Base-by-base conservation (phyloP, 2,888 invertebrate genomes). In the Ochlodes sylvanus region DNA sequence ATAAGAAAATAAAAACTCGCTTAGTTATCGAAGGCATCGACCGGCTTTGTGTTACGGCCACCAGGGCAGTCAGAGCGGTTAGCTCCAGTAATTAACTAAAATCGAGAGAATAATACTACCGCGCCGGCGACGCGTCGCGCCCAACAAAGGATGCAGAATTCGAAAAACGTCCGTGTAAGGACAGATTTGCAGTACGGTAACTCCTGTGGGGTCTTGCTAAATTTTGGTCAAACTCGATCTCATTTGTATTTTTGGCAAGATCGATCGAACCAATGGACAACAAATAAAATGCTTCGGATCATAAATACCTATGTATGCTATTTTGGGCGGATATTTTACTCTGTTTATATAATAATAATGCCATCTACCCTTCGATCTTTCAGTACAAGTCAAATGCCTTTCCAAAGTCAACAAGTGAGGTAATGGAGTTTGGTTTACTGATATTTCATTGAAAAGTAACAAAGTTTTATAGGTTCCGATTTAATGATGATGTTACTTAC, bases 1-100 rank as follows among this genome's bases (percentile, higher is more conserved):
- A 92, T 91, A 92, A 90, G 90, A 92, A 87, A 88, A 92, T 88
- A 86, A 90, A 90, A 89, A 88, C 86, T 82, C 79, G 86, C 83
- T 87, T 89, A 90, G 90, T 91, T 93, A 93, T 93, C 92, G 90
- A 86, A 86, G 90, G 85, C 90, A 93, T 93, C 92, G 92, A 89
- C 87, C 90, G 88, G 88, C 90, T 89, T 90, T 92, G 90, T 90
- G 87, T 85, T 81, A 85, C 82, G 92, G 87, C 92, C 91, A 92
- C 77, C 80, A 78, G 81, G 79, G 81, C 77, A 74, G 77, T 72
- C 79, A 77, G 83, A 80, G 84, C 58, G 65, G 85, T 87, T 84
- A 85, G 80, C 81, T 79, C 81, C 87, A 82, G 89, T 92, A 92
- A 92, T 92, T 92, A 92, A 92, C 92, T 88, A 91, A 92, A 88